Evolutionary conservation across 1,140 invertebrate species (phyloP), one percentile per base, ranked within the genome.

Genomic region (Colletes gigas): DNA sequence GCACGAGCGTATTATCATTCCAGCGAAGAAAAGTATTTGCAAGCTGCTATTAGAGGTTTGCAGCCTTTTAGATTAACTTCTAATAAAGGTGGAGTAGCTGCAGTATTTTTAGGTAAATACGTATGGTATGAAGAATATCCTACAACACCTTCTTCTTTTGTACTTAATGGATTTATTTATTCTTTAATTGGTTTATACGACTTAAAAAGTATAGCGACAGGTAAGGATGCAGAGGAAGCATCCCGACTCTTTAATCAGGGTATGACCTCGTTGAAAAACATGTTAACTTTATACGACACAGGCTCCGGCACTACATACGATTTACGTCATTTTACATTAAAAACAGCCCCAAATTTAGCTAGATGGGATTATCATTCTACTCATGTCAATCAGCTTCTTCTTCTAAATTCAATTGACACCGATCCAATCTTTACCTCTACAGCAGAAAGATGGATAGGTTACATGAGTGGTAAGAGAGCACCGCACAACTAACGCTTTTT

Each of bases 121-220:
- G 94, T 96, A 59, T 97, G 96, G 96, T 99, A 99, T 91, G 99
- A 99, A 93, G 99, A 99, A 90, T 99, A 99, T 93, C 99, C 99
- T 7, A 99, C 99, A 0, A 96, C 95, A 54, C 99, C 99, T 0
- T 95, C 98, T 6, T 97, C 97, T 4, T 99, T 99, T 93, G 98
- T 99, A 10, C 95, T 99, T 3, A 99, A 99, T 93, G 99, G 99
- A 47, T 99, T 99, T 93, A 99, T 99, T 86, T 99, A 99, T 93
- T 98, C 99, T 0, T 94, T 99, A 2, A 95, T 99, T 74, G 99
- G 99, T 4, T 94, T 99, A 0, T 99, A 99, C 91, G 99, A 99
- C 94, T 93, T 99, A 44, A 96, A 96, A 86, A 95, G 95, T 88
- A 95, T 96, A 19, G 95, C 96, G 5, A 94, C 94, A 8, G 94